A percentile compares a stretch with the other conserved stretches of the same genome.
Evolutionary conservation across 2,113 vertebrate genomes (phyloP).

Genomic region (Daubentonia madagascariensis): DNA sequence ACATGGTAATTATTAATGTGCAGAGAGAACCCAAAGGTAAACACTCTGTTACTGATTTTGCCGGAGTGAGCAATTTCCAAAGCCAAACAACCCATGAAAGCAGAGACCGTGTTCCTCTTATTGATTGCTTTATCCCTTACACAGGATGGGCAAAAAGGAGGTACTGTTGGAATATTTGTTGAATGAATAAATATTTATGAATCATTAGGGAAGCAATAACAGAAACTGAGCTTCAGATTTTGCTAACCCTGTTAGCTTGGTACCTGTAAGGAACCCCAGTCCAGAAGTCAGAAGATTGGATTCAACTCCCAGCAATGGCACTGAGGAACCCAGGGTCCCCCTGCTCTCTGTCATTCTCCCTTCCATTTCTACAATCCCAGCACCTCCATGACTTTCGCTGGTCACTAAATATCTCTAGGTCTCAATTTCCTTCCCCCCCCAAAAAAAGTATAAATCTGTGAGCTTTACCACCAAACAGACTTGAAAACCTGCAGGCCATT

Average conservation of each 20-base stretch:
- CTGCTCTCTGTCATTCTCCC: rapidly evolving
- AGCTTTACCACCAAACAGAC: neutral
- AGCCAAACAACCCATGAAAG: neutral
- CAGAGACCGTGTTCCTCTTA: neutral
- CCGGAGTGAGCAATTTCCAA: neutral
- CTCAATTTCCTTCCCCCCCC: neutral
- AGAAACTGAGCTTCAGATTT: neutral
- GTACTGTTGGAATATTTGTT: neutral
- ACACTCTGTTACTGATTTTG: neutral
- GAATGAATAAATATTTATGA: neutral
- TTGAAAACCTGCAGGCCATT: neutral
- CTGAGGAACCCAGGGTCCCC: neutral
- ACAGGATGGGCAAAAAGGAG: neutral
- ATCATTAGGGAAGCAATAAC: neutral
- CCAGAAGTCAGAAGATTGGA: neutral
- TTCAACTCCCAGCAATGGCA: rapidly evolving
- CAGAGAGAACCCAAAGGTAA: neutral
- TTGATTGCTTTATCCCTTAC: neutral
- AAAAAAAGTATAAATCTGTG: neutral
- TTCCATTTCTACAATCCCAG: neutral
- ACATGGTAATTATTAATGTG: neutral
- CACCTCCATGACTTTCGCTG: neutral
- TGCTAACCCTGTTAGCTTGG: neutral
- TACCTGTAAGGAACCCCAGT: neutral
- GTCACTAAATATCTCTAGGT: neutral